These are phyloP conservation scores for Papilio elwesi DNA, from an alignment of 2,888 invertebrate genomes.

Conservation along the genomic window DNA sequence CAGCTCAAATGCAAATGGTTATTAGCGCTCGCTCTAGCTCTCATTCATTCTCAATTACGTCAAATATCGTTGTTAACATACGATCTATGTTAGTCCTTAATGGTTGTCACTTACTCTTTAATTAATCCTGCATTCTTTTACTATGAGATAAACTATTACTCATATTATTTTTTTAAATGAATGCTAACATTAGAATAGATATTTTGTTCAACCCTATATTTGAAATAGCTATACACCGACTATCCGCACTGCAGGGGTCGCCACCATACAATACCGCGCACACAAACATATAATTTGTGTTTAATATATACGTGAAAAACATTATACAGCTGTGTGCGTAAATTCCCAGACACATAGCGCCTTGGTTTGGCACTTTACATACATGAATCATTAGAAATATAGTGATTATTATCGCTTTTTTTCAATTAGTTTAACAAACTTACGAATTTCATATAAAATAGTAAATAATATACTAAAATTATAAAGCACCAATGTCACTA, in stretches of 20 bases:
- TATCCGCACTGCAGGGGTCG: conserved; percentile 63
- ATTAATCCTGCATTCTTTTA: too few relatives aligned
- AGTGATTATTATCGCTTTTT: background rate
- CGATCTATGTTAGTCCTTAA: too few relatives aligned
- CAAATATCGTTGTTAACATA: too few relatives aligned
- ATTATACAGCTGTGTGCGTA: conserved; percentile 38
- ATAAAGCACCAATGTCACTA: too few relatives aligned
- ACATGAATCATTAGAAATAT: conserved; percentile 29
- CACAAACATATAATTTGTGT: conserved; percentile 29
- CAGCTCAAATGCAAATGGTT: too few relatives aligned
- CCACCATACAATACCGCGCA: conserved; percentile 58
- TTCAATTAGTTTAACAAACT: background rate
- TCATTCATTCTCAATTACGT: too few relatives aligned
- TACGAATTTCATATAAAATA: background rate
- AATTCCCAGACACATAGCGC: conserved; percentile 57
- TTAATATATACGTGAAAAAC: conserved; percentile 12
- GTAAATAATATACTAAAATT: too few relatives aligned
- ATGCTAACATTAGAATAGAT: background rate
- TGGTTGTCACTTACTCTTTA: too few relatives aligned
- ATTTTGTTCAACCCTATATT: conserved; percentile 51
- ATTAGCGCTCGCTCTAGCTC: too few relatives aligned
- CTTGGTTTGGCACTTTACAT: conserved; percentile 51
- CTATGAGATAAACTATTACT: background rate
- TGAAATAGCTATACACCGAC: conserved; percentile 44
- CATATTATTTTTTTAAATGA: too few relatives aligned